phyloP scores from a whole-genome alignment of 2,797 vertebrate genomes.

The Alectoris magna region DNA sequence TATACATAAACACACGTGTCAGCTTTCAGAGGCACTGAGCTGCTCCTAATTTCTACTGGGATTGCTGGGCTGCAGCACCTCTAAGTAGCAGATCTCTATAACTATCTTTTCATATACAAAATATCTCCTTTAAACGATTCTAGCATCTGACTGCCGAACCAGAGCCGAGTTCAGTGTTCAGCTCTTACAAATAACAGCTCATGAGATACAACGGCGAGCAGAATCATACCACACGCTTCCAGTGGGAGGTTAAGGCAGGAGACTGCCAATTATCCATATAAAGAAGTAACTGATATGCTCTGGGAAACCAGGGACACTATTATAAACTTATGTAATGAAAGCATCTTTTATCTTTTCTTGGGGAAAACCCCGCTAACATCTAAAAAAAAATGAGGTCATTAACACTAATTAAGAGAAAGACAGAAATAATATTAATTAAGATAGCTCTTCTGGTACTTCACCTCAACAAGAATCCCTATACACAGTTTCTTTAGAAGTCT shows the following conservation, averaged over 20 bases:
- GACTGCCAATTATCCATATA: neutral
- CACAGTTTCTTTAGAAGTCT: fast-evolving
- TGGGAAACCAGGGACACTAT: neutral
- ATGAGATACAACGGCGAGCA: neutral
- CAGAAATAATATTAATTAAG: neutral
- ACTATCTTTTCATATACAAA: slow-evolving; percentile 39
- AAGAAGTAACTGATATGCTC: neutral
- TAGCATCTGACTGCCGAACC: neutral
- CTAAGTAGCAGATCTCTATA: neutral
- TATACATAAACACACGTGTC: neutral
- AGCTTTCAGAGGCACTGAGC: slow-evolving; percentile 4
- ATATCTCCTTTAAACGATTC: slow-evolving; percentile 14
- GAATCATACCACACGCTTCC: neutral
- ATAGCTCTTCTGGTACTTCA: neutral
- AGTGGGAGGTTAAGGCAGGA: neutral
- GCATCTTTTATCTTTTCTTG: neutral
- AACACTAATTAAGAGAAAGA: neutral
- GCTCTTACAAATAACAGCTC: neutral
- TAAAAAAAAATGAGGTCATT: neutral
- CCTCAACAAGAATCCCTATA: neutral
- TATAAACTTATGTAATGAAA: neutral
- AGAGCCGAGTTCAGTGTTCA: neutral
- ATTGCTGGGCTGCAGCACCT: slow-evolving; percentile 31
- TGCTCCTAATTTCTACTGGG: slow-evolving; percentile 32
- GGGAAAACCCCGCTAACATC: neutral